A percentile compares a stretch with the other conserved stretches of the same genome.
Evolutionary conservation across 2,113 vertebrate species (phyloP).

Genomic region (Pteronura brasiliensis): DNA sequence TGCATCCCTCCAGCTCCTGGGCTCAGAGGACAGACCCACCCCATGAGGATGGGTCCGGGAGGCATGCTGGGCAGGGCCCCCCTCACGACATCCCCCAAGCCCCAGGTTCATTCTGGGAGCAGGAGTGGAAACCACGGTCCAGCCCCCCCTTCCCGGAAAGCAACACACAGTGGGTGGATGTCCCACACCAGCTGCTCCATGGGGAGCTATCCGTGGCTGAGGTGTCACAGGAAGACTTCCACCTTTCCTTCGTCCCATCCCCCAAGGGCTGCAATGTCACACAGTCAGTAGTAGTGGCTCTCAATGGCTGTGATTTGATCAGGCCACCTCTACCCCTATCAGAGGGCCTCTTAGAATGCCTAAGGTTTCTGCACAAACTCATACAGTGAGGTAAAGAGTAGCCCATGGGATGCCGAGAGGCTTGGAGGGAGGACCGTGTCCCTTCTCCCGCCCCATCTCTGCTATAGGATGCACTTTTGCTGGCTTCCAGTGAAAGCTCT

Average conservation of each 20-base stretch:
- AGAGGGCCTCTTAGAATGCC: neutral
- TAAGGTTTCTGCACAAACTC: neutral
- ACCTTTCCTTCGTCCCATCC: neutral
- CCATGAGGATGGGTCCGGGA: neutral
- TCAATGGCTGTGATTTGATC: neutral
- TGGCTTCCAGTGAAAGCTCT: neutral
- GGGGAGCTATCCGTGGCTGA: neutral
- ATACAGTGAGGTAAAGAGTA: neutral
- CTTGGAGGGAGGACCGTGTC: neutral
- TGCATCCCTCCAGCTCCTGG: neutral
- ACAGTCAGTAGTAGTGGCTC: neutral
- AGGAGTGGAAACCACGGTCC: neutral
- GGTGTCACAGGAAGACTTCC: accelerated
- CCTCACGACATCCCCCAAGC: accelerated
- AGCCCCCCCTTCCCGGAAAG: accelerated
- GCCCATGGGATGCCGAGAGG: neutral
- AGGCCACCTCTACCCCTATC: neutral
- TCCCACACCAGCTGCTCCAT: neutral
- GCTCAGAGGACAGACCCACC: neutral
- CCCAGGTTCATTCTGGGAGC: neutral
- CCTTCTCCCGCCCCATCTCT: neutral
- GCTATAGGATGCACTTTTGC: neutral
- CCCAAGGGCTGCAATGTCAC: neutral
- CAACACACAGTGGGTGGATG: accelerated
- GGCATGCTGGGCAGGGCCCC: neutral